Evolutionary conservation across 1,140 invertebrate genomes (phyloP), one percentile per base, ranked within the genome.

Genomic region (Drosophila nigromelanica): DNA sequence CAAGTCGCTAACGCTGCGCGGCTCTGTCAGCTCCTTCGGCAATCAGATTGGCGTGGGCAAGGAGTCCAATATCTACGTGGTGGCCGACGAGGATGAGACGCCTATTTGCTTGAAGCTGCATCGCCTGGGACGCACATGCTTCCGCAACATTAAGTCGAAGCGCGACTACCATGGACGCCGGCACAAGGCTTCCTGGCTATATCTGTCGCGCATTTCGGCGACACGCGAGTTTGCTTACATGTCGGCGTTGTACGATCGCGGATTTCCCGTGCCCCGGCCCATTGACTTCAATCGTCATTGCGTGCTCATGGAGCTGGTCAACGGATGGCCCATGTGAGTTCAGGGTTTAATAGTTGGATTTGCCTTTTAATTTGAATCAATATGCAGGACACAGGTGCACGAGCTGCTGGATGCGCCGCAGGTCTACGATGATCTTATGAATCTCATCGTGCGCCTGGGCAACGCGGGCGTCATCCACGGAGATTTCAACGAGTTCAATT

Each of bases 401-500:
- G 94, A 97, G 90, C 93, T 99, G 3, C 92, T 94, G 4, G 95
- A 99, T 91, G 94, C 96, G 0, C 96, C 96, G 80, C 93, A 91
- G 10, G 93, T 99, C 0, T 99, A 99, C 90, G 97, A 99, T 85
- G 96, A 98, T 79, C 94, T 99, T 64, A 99, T 99, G 98, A 95
- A 97, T 82, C 93, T 99, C 4, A 97, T 99, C 62, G 95, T 99
- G 0, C 94, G 95, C 67, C 93, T 99, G 35, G 99, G 96, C 21
- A 97, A 98, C 92, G 95, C 96, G 91, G 99, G 99, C 1, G 96
- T 99, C 1, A 99, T 99, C 86, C 99, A 99, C 92, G 97, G 98
- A 3, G 99, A 99, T 93, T 99, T 99, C 82, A 99, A 99, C 92
- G 99, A 99, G 93, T 99, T 99, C 91, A 99, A 99, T 92, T 95